Base-by-base conservation (phyloP, 1,140 invertebrate genomes). In the Thaumatotibia leucotreta region DNA sequence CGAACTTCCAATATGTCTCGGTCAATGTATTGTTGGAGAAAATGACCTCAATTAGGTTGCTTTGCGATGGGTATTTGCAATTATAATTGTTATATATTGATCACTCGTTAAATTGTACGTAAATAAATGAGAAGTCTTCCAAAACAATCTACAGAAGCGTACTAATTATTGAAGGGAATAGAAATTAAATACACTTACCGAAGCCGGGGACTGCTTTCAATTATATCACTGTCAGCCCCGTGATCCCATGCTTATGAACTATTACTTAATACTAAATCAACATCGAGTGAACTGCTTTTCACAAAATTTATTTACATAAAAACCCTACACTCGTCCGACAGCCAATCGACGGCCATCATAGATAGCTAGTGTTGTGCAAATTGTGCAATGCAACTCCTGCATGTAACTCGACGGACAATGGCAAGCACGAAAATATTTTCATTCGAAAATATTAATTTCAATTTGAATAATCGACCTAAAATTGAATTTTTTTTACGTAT, bases 261-360 rank as follows among this genome's bases (percentile, higher is more conserved):
- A 62, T 20, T 33, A 49, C 45, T 49, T 45, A 50, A 39, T 64
- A 74, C 17, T 65, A 63, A 49, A 68, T 50, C 63, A 61, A 68
- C 63, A 58, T 72, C 67, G 35, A 68, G 69, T 45, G 76, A 72
- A 79, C 67, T 80, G 70, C 73, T 71, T 68, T 77, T 73, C 61
- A 68, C 71, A 73, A 65, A 77, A 79, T 79, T 79, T 86, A 82
- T 80, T 82, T 78, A 85, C 72, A 31, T 66, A 67, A 73, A 70
- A 67, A 77, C 76, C 76, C 52, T 77, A 84, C 73, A 73, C 79
- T 83, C 73, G 72, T 72, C 71, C 70, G 73, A 84, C 83, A 86
- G 80, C 83, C 86, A 86, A 58, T 58, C 52, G 52, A 29, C 52
- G 52, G 52, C 52, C 52, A 58, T 58, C 52, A 58, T 58, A 58